A percentile compares a stretch with the other conserved stretches of the same genome.
These are phyloP conservation scores for Aporrectodea caliginosa DNA, from an alignment of 1,140 invertebrate species.

Conservation along the genomic window DNA sequence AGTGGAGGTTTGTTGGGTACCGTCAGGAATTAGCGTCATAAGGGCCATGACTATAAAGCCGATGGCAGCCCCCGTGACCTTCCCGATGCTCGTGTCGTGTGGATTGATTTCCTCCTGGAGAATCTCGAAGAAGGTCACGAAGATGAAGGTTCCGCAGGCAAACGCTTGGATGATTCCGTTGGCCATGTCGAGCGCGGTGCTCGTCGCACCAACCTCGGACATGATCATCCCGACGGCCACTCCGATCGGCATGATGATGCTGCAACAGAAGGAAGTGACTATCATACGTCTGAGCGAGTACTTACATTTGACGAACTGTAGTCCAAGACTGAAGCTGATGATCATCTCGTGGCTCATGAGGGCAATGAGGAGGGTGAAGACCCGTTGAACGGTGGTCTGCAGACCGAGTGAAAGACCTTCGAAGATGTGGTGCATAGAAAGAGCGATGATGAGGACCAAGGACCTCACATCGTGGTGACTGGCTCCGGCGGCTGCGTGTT, in stretches of 20 bases:
- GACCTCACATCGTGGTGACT: slow-evolving; percentile 32
- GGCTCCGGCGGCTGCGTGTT: too few relatives aligned
- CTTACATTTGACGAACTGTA: slow-evolving; percentile 45
- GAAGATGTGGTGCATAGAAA: slow-evolving; percentile 48
- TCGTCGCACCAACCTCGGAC: slow-evolving; percentile 50
- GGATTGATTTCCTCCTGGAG: slow-evolving; percentile 61
- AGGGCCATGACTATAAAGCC: slow-evolving; percentile 30
- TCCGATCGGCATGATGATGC: slow-evolving; percentile 64
- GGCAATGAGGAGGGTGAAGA: slow-evolving; percentile 66
- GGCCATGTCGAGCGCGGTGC: slow-evolving; percentile 45
- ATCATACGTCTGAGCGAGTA: not conserved
- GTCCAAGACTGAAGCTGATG: slow-evolving; percentile 67
- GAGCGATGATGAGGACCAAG: slow-evolving; percentile 41
- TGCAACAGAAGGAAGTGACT: slow-evolving; percentile 5
- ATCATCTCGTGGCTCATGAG: slow-evolving; percentile 68
- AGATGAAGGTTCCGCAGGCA: slow-evolving; percentile 84
- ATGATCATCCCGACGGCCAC: slow-evolving; percentile 63
- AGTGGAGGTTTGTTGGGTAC: not conserved
- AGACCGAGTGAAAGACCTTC: slow-evolving; percentile 47
- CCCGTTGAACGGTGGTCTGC: slow-evolving; percentile 58
- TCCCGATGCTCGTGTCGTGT: slow-evolving; percentile 13
- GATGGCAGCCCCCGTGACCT: slow-evolving; percentile 2
- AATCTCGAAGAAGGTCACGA: slow-evolving; percentile 88
- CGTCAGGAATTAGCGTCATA: slow-evolving; percentile 24
- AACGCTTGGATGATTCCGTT: slow-evolving; percentile 64